Base-by-base conservation (phyloP, 2,797 vertebrate species). In the Poecilia velifera region DNA sequence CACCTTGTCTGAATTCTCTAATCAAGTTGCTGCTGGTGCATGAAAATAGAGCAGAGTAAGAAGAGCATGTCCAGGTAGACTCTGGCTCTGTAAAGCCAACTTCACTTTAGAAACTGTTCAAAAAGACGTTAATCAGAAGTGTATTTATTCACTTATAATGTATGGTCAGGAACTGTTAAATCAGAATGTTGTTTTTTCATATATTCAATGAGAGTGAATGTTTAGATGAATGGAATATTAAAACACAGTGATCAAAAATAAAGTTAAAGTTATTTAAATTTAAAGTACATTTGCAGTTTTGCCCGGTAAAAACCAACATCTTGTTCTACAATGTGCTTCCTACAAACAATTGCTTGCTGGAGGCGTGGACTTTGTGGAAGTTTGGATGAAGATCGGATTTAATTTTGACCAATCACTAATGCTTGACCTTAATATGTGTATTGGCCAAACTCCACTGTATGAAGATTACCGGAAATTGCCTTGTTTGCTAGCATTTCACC, bases 1-100 rank as follows among this genome's bases (percentile, higher is more conserved):
- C 70, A 70, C 25, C 31, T 80, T 82, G 59, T 87, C 84, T 89
- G 88, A 87, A 90, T 90, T 81, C 82, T 85, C 78, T 85, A 90
- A 91, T 90, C 74, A 85, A 87, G 75, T 76, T 68, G 41, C 75
- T 82, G 73, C 72, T 31, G 0, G 12, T 36, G 75, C 76, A 85
- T 91, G 77, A 84, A 92, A 88, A 82, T 88, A 64, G 78, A 86
- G 80, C 64, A 47, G 80, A 28, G 51, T 76, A 41, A 36, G 39
- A 76, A 16, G 39, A 62, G 31, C 31, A 5, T 73, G 68, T 13
- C 68, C 68, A 71, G 41, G 25, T n/a, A n/a, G 41, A 16, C 25
- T 45, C 6, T n/a, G 12, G 41, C 39, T 22, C 3, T 43, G 39
- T 45, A 71, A 45, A 45, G 22, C 5, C 39, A 45, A 45, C 22